phyloP scores from a whole-genome alignment of 2,113 vertebrate species.

The Diadophis punctatus region DNA sequence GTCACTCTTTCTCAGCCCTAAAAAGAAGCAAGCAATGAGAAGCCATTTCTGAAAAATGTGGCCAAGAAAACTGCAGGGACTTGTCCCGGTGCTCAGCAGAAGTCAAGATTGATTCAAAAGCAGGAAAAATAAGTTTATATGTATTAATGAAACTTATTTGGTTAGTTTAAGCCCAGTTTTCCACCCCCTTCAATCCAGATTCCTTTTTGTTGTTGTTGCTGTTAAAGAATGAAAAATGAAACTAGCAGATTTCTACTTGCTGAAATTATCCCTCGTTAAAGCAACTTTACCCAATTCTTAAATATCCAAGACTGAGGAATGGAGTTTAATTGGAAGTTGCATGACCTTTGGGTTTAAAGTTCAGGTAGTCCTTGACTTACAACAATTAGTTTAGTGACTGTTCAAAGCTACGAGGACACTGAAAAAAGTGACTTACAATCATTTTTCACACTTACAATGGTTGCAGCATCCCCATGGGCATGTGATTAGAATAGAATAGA shows the following conservation, averaged over 20 bases:
- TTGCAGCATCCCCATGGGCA: background rate
- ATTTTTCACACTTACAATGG: background rate
- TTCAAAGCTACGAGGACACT: background rate
- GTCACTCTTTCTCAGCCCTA: background rate
- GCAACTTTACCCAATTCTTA: background rate
- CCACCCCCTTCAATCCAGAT: background rate
- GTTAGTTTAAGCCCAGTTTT: background rate
- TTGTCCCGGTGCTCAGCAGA: background rate
- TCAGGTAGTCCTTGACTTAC: background rate
- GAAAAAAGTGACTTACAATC: background rate
- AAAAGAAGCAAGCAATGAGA: background rate
- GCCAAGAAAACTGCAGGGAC: background rate
- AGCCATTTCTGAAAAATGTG: background rate
- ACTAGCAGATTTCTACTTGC: background rate
- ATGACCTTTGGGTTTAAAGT: constrained; percentile 14
- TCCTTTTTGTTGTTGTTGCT: background rate
- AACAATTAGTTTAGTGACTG: background rate
- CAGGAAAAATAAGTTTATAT: background rate
- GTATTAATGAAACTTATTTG: background rate
- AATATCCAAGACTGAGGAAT: background rate
- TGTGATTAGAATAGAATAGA: background rate
- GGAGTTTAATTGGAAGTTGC: background rate
- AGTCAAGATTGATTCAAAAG: background rate
- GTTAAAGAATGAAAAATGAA: background rate
- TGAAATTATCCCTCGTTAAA: background rate